Conservation (phyloP, 2,113 vertebrate species). For the Melanocharis versteri region DNA sequence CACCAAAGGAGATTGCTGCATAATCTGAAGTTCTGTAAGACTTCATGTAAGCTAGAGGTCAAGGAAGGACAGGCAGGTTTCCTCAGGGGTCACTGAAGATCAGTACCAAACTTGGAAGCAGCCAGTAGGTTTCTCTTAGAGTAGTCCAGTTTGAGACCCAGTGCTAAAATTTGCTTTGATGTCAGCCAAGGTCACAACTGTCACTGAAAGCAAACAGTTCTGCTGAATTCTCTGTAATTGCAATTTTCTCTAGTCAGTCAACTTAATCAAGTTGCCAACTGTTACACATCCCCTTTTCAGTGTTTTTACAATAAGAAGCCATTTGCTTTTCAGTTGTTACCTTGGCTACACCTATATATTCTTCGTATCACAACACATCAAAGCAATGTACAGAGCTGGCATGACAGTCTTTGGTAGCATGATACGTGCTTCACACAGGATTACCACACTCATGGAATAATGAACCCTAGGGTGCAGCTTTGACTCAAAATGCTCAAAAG, state of each 20-base stretch:
- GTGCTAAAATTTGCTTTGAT: neutral
- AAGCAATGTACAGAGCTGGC: neutral
- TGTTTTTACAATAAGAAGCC: neutral
- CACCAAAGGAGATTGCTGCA: neutral
- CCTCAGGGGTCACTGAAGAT: neutral
- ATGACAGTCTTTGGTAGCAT: neutral
- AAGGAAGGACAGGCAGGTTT: neutral
- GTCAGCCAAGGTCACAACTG: accelerated
- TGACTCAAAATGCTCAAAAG: neutral
- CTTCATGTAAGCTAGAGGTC: neutral
- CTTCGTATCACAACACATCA: neutral
- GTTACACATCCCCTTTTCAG: neutral
- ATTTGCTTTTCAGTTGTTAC: neutral
- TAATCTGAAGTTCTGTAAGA: neutral
- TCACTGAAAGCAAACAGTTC: neutral
- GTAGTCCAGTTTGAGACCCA: neutral
- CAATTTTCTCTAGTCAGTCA: neutral
- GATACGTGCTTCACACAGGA: neutral
- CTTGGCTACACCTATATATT: neutral
- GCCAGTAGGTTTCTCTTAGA: neutral
- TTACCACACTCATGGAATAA: neutral
- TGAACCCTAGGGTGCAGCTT: neutral
- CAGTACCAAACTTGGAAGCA: neutral
- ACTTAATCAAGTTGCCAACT: neutral
- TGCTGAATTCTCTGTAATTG: neutral